These are phyloP conservation scores for Rhagium mordax DNA, from an alignment of 2,888 invertebrate species.

Conservation along the genomic window DNA sequence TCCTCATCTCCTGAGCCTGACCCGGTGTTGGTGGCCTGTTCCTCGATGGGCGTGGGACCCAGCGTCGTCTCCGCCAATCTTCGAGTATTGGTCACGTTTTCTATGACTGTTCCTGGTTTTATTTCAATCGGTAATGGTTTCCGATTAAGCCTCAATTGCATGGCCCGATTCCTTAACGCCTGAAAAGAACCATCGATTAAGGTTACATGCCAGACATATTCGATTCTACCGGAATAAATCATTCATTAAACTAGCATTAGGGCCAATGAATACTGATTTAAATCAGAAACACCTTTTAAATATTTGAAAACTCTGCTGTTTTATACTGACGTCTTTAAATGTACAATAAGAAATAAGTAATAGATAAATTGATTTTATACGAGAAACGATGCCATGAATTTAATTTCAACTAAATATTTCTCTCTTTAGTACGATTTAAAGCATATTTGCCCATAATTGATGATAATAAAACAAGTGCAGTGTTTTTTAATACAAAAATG, in stretches of 20 bases:
- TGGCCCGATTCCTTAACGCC: conserved; percentile 89
- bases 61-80: conserved; percentile 86
- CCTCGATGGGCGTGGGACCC: conserved; percentile 79
- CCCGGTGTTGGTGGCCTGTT: conserved; percentile 90
- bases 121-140: conserved; percentile 84
- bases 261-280: not conserved
- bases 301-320: not conserved
- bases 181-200: conserved; percentile 65
- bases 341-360: not conserved
- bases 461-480: too few species aligned
- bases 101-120: conserved; percentile 87
- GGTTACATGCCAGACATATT: not conserved
- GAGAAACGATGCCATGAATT: too few species aligned
- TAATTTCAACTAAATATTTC: too few species aligned
- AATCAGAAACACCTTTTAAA: not conserved
- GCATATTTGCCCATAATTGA: too few species aligned
- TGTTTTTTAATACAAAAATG: too few species aligned
- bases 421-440: too few species aligned
- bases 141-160: conserved; percentile 85
- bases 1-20: conserved; percentile 93
- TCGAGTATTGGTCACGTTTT: conserved; percentile 88
- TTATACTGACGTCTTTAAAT: not conserved
- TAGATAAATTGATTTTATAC: too few species aligned
- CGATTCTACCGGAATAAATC: not conserved
- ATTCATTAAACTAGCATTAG: not conserved